Base-by-base conservation (phyloP, 2,888 invertebrate genomes). In the Zaprionus obscuricornis region DNA sequence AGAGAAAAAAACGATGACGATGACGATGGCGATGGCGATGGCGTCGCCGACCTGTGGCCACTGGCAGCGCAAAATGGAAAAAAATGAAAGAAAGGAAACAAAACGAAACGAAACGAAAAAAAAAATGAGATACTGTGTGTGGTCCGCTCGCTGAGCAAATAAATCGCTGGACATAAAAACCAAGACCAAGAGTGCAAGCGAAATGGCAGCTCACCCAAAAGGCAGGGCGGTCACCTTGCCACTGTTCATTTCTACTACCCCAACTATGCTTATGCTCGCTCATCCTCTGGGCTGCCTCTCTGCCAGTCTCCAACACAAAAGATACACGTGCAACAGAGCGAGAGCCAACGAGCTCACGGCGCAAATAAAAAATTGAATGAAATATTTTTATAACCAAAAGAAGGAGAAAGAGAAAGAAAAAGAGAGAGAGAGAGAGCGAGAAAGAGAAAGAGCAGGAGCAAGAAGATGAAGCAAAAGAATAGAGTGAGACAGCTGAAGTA, bases 311-410 rank as follows among this genome's bases (percentile, higher is more conserved):
- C 46, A 22, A 26, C 34, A 33, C 29, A 43, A 37, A 14, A 24
- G 50, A 34, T 27, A 34, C 43, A 51, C 36, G 43, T 64, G 49
- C 40, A 42, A 54, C 49, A 59, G 43, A 63, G 78, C 52, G 57
- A 73, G 74, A 67, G 50, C 34, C 58, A 69, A 33, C 52, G 45
- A 66, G 68, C 68, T 58, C 57, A 71, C 72, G 55, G 56, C 67
- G 67, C 58, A 50, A 78, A 74, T 70, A 75, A 86, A 84, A 87
- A 86, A 78, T 77, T 77, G 67, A 86, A 85, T 81, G 75, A 84
- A 87, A 87, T 84, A 88, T 87, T 87, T 88, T 84, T 86, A 87
- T 87, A 87, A 86, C 71, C 74, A 70, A 69, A 70, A 54, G 43
- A 62, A 63, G 37, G 43, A 27, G 40, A 43, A 43, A 43, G 33